Conservation (phyloP, 2,113 vertebrate genomes). For the Ophthalmolycus amberensis region DNA sequence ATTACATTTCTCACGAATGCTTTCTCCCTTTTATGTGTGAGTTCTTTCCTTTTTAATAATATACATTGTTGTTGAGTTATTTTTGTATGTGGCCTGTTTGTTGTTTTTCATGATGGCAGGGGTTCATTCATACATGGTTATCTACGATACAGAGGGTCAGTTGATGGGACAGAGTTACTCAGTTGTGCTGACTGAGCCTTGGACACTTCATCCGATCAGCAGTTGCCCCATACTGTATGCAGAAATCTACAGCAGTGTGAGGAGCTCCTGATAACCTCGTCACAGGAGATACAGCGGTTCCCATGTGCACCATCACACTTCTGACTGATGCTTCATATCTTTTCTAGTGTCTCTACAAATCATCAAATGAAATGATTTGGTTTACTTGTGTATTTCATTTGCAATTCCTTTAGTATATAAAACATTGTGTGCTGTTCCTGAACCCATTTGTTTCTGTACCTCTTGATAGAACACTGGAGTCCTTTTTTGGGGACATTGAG, state of each 20-base stretch:
- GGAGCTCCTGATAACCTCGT: constrained; percentile 30
- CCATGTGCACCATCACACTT: not conserved
- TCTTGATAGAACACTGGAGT: not conserved
- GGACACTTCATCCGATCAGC: constrained; percentile 28
- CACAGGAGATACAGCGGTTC: not conserved
- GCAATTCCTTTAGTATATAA: not conserved
- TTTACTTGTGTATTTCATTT: not conserved
- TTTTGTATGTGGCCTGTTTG: not conserved
- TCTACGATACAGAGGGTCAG: not conserved
- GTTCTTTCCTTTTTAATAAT: not conserved
- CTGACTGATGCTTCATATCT: not conserved
- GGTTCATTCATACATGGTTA: not conserved
- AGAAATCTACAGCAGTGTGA: not conserved
- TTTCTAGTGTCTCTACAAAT: not conserved
- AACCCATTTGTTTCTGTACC: constrained; percentile 10
- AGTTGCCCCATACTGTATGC: not conserved
- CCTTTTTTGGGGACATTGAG: constrained; percentile 8
- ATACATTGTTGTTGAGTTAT: no score
- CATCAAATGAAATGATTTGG: no score
- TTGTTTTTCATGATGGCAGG: not conserved
- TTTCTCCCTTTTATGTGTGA: not conserved
- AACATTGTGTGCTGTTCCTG: not conserved
- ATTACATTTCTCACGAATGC: not conserved
- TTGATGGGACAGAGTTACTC: constrained; percentile 17
- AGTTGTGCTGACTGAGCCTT: not conserved